These are phyloP conservation scores for Euschistus heros DNA, from an alignment of 1,140 invertebrate genomes.

Conservation along the genomic window DNA sequence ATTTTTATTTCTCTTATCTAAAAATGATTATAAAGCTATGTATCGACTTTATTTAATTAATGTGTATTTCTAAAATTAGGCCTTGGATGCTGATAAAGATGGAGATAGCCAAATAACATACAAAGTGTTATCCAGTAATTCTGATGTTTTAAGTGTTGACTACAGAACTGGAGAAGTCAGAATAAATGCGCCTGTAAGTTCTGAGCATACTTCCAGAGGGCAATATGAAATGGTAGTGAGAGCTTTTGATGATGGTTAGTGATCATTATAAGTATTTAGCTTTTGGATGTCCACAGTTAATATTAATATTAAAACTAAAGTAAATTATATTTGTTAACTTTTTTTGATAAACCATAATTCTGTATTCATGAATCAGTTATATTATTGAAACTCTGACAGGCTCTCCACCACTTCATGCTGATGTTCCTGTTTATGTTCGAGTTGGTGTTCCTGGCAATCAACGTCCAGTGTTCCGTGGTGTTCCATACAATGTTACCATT, in stretches of 20 bases:
- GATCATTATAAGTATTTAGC: background rate
- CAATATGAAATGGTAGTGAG: conserved; percentile 56
- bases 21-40: too few relatives aligned
- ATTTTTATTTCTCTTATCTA: too few relatives aligned
- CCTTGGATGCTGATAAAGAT: conserved; percentile 59
- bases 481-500: conserved; percentile 57
- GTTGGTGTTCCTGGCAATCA: conserved; percentile 69
- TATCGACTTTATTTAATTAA: too few relatives aligned
- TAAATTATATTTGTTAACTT: too few relatives aligned
- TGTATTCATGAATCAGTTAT: too few relatives aligned
- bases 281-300: too few relatives aligned
- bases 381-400: conserved; percentile 34
- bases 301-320: too few relatives aligned
- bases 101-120: conserved; percentile 56
- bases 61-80: conserved; percentile 34
- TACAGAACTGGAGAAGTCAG: conserved; percentile 55
- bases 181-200: conserved; percentile 48
- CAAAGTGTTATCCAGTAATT: conserved; percentile 53
- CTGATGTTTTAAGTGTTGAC: conserved; percentile 48
- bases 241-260: conserved; percentile 56
- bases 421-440: conserved; percentile 50
- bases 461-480: conserved; percentile 60
- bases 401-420: conserved; percentile 49
- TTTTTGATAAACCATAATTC: too few relatives aligned
- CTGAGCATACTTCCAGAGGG: conserved; percentile 58